phyloP scores from a whole-genome alignment of 1,140 invertebrate genomes.

The Listronotus oregonensis region DNA sequence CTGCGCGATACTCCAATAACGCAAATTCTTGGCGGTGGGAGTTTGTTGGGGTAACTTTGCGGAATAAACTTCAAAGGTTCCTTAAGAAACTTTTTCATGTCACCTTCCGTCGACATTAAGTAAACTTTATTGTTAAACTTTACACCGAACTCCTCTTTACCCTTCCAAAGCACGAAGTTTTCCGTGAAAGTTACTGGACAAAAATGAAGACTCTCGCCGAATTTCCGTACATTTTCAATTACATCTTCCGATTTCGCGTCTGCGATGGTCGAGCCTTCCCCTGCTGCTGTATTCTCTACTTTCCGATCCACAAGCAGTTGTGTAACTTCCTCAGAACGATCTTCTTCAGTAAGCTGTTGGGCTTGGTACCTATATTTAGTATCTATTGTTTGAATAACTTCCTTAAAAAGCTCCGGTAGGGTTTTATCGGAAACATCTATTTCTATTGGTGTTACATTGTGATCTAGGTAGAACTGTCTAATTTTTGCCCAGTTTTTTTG shows the following conservation, averaged over 20 bases:
- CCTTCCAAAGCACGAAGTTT: conserved; percentile 62
- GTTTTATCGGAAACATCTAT: conserved; percentile 43
- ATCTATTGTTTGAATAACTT: conserved; percentile 47
- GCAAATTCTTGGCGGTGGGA: conserved; percentile 61
- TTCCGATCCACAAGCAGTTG: conserved; percentile 39
- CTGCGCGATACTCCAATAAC: conserved; percentile 59
- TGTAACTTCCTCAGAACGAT: conserved; percentile 40
- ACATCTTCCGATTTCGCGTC: conserved; percentile 46
- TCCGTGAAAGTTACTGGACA: conserved; percentile 61
- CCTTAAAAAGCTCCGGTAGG: conserved; percentile 44
- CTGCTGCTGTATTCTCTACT: conserved; percentile 42
- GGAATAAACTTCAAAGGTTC: conserved; percentile 57
- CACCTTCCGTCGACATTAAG: conserved; percentile 57
- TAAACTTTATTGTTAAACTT: conserved; percentile 61
- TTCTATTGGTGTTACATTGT: conserved; percentile 40
- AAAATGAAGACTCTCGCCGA: conserved; percentile 62
- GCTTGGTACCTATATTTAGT: conserved; percentile 43
- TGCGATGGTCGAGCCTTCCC: conserved; percentile 47
- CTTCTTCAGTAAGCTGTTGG: conserved; percentile 41
- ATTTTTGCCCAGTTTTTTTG: conserved; percentile 54
- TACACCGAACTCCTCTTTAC: conserved; percentile 59
- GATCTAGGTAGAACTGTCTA: conserved; percentile 56
- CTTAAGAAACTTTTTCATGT: conserved; percentile 56
- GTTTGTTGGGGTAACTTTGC: conserved; percentile 52
- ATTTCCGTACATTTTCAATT: conserved; percentile 54